These are phyloP conservation scores for Sinohyriopsis cumingii DNA, from an alignment of 2,888 invertebrate species.

Conservation along the genomic window DNA sequence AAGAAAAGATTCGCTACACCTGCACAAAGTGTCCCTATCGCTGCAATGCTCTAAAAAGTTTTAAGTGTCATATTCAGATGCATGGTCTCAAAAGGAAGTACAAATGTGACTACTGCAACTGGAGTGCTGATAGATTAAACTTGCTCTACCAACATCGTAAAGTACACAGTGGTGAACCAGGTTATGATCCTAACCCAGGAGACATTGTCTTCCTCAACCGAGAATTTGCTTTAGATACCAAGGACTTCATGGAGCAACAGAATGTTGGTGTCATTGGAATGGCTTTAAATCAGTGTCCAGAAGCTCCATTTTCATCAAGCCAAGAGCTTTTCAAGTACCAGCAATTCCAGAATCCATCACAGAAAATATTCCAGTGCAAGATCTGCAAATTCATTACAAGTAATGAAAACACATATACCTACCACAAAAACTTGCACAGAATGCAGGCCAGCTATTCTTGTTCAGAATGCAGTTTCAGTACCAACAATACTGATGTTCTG, in stretches of 20 bases:
- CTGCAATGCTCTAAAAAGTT: slow-evolving; percentile 54
- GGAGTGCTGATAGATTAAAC: slow-evolving; percentile 61
- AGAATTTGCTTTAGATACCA: slow-evolving; percentile 52
- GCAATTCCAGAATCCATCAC: slow-evolving; percentile 22
- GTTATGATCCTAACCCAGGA: slow-evolving; percentile 47
- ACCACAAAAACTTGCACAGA: slow-evolving; percentile 55
- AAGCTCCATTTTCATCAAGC: slow-evolving; percentile 14
- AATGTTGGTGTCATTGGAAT: slow-evolving; percentile 14
- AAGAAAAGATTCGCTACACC: slow-evolving; percentile 44
- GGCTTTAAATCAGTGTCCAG: slow-evolving; percentile 13
- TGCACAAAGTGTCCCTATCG: slow-evolving; percentile 59
- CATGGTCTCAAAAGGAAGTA: slow-evolving; percentile 58
- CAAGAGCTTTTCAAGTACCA: slow-evolving; percentile 15
- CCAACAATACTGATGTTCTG: slow-evolving; percentile 44
- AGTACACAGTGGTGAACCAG: slow-evolving; percentile 52
- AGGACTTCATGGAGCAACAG: slow-evolving; percentile 16
- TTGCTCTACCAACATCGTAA: slow-evolving; percentile 61
- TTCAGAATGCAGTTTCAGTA: slow-evolving; percentile 54
- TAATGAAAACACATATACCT: slow-evolving; percentile 45
- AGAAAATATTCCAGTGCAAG: slow-evolving; percentile 47
- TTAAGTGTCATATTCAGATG: slow-evolving; percentile 58
- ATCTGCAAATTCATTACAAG: slow-evolving; percentile 56
- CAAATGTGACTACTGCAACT: slow-evolving; percentile 66
- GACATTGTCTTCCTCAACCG: slow-evolving; percentile 57
- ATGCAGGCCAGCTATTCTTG: slow-evolving; percentile 54